Percentiles rank a stretch among this genome's conserved stretches.
These are phyloP conservation scores for Oegoconia quadripuncta DNA, from an alignment of 2,888 invertebrate genomes.

Conservation along the genomic window DNA sequence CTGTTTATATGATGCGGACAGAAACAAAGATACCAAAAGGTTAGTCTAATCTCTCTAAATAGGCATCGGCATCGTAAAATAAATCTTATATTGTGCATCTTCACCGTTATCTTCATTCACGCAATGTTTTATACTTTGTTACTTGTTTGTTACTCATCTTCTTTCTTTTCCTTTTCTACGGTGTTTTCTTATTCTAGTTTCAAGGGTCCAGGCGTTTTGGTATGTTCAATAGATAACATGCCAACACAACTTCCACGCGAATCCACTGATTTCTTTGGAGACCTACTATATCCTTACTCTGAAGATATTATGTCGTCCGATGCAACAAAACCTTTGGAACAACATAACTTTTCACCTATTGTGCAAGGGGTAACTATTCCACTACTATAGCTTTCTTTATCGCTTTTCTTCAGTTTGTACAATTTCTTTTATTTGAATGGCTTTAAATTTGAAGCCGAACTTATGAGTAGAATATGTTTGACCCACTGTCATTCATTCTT, in stretches of 20 bases:
- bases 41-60: conserved; percentile 38
- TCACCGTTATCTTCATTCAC: background rate
- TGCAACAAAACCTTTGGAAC: conserved; percentile 87
- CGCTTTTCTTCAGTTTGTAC: too few species aligned
- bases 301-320: conserved; percentile 93
- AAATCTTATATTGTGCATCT: background rate
- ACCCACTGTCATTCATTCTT: too few species aligned
- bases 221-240: conserved; percentile 99
- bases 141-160: background rate
- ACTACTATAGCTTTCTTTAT: background rate
- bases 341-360: conserved; percentile 86
- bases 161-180: conserved; percentile 2
- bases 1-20: conserved; percentile 99
- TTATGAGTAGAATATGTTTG: too few species aligned
- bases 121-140: background rate
- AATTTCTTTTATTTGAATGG: too few species aligned
- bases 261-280: conserved; percentile 98
- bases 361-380: conserved; percentile 79
- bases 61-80: too few species aligned
- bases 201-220: conserved; percentile 97
- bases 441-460: too few species aligned
- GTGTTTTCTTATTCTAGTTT: too few species aligned
- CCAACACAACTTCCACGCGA: conserved; percentile 98
- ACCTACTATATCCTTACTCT: conserved; percentile 92
- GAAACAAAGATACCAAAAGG: conserved; percentile 97